A percentile compares a stretch with the other conserved stretches of the same genome.
phyloP scores from a whole-genome alignment of 2,888 invertebrate genomes.

The Neoascia interrupta region DNA sequence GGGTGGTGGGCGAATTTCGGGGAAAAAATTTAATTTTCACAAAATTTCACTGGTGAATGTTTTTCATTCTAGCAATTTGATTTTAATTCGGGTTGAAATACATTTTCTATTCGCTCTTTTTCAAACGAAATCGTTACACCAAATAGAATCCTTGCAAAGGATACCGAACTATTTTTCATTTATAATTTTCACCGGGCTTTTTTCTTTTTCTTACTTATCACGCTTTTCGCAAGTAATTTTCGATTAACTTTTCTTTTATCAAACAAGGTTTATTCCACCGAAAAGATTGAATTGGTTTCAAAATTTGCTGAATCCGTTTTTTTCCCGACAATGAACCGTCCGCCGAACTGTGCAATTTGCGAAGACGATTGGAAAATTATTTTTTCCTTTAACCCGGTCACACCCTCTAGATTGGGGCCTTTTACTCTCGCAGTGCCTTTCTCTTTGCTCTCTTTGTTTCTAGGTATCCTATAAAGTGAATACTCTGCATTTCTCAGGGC shows the following conservation, averaged over 20 bases:
- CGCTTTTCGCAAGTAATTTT: too few relatives aligned
- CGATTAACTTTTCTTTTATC: background rate
- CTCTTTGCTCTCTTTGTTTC: conserved; percentile 52
- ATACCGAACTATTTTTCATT: conserved; percentile 71
- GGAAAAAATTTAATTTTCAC: conserved; percentile 28
- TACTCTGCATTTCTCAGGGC: conserved; percentile 33
- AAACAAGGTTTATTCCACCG: conserved; percentile 15
- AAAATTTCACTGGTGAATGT: conserved; percentile 27
- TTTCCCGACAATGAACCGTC: conserved; percentile 60
- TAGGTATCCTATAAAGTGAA: conserved; percentile 30
- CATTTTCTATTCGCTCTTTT: too few relatives aligned
- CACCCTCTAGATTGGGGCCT: conserved; percentile 78
- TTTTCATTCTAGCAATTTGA: too few relatives aligned
- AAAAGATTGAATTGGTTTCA: conserved; percentile 9
- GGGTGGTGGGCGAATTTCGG: conserved; percentile 38
- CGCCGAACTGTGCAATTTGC: conserved; percentile 66
- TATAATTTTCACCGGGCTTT: background rate
- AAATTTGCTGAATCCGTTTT: conserved; percentile 27
- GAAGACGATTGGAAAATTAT: conserved; percentile 67
- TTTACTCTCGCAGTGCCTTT: conserved; percentile 23
- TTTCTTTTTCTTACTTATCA: background rate
- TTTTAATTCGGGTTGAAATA: too few relatives aligned
- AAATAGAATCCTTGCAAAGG: conserved; percentile 6
- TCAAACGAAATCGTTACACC: too few relatives aligned
- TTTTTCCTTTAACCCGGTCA: conserved; percentile 79